Percentiles rank a stretch among this genome's conserved stretches.
These are phyloP conservation scores for Esperia sulphurella DNA, from an alignment of 2,888 invertebrate genomes.

Conservation along the genomic window DNA sequence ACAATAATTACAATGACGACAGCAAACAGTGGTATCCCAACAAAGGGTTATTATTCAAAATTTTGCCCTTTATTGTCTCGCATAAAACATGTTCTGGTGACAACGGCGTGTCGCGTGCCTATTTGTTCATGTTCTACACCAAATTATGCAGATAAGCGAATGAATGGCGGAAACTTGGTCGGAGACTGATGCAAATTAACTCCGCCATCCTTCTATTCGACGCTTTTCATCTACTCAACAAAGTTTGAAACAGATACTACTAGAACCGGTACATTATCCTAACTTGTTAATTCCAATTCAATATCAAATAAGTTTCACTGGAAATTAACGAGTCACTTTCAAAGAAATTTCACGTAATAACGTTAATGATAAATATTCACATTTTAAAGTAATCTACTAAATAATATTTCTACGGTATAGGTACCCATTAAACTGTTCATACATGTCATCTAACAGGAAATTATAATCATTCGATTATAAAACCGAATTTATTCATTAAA, in stretches of 20 bases:
- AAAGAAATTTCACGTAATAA: constrained; percentile 17
- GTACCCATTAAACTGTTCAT: constrained; percentile 20
- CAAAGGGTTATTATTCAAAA: constrained; percentile 68
- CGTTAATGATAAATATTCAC: constrained; percentile 20
- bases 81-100: constrained; percentile 68
- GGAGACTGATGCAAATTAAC: constrained; percentile 70
- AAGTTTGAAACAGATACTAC: constrained; percentile 60
- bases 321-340: constrained; percentile 16
- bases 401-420: constrained; percentile 25
- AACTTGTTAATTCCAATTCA: constrained; percentile 25
- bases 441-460: constrained; percentile 25
- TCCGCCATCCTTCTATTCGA: constrained; percentile 54
- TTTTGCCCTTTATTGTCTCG: constrained; percentile 65
- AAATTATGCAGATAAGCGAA: constrained; percentile 75
- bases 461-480: constrained; percentile 31
- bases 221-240: constrained; percentile 54
- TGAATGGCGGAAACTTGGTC: constrained; percentile 69
- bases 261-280: constrained; percentile 23
- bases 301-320: constrained; percentile 25
- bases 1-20: constrained; percentile 51
- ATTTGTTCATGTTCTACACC: constrained; percentile 67
- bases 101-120: constrained; percentile 59
- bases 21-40: constrained; percentile 46
- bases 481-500: constrained; percentile 42
- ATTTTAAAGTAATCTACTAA: constrained; percentile 28